Evolutionary conservation across 1,140 invertebrate genomes (phyloP).

Genomic region (Coptotermes formosanus): DNA sequence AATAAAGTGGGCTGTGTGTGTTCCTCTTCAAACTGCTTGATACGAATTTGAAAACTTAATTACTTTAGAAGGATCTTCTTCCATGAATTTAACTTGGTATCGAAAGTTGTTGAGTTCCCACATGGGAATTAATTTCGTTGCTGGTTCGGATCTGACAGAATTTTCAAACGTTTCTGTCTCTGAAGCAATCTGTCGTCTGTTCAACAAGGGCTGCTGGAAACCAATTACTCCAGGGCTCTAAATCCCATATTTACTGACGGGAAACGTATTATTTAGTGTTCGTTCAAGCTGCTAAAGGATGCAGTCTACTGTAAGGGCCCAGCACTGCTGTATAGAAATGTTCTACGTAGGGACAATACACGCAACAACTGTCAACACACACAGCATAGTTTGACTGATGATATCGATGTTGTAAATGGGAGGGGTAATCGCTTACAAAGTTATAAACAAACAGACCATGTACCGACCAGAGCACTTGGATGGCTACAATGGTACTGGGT

Average conservation of each 20-base stretch:
- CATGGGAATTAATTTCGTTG: background rate
- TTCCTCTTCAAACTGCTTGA: too few relatives aligned
- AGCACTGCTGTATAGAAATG: background rate
- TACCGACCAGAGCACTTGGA: background rate
- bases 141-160: background rate
- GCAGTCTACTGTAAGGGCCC: background rate
- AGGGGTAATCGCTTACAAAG: background rate
- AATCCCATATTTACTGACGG: background rate
- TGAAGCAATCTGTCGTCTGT: background rate
- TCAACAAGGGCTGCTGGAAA: background rate
- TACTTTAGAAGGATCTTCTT: background rate
- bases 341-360: background rate
- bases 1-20: too few relatives aligned
- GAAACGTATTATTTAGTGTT: background rate
- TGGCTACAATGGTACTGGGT: background rate
- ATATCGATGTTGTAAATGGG: slow-evolving; percentile 2
- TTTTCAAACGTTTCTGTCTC: background rate
- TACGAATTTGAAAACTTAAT: background rate
- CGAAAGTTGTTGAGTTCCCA: background rate
- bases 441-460: background rate
- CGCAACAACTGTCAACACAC: background rate
- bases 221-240: background rate
- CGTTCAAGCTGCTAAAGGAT: background rate
- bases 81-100: background rate
- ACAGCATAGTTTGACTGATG: background rate